Evolutionary conservation across 92 coral and sea anemone genomes (phyloP), one percentile per base, ranked within the genome.

Genomic region (Blastomussa wellsi): DNA sequence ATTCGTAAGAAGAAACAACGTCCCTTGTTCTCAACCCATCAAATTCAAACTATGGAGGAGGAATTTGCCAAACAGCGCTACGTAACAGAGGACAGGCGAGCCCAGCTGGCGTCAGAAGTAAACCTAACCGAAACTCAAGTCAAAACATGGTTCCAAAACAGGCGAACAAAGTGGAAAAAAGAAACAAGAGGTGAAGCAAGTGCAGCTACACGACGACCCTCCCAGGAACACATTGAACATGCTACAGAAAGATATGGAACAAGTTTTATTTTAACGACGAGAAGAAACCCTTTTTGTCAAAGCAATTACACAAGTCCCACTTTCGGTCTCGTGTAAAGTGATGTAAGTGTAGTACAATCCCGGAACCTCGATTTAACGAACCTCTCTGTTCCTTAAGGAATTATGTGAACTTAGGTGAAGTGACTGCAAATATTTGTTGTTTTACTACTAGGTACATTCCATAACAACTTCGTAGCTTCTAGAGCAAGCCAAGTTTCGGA

Each of bases 111-210:
- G 29, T 71, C 72, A 68, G 87, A 82, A 33, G 52, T 88, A 28
- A 88, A 82, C 20, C 77, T 88, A 48, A 88, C 90, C 52, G 90
- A 88, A 76, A 83, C 87, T 20, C 90, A 88, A 77, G 90, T 88
- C 17, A 88, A 88, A 70, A 88, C 90, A 5, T 88, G 90, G 90
- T 88, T 88, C 78, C 90, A 82, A 82, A 88, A 82, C 53, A 65
- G 90, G 37, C 79, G 87, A 49, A 88, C 90, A 33, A 88, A 88
- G 79, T 88, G 90, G 87, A 84, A 81, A 52, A 88, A 88, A 66
- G 68, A 28, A 62, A 62, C n/a, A 33, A 28, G 33, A 62, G 7
- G 11, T 79, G 91, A 88, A 67, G 85, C 71, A 24, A 55, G 71
- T 14, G 31, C 33, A 36, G 24, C 44, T 2, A 24, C 42, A 74